Conservation (phyloP, 1,140 invertebrate species). For the Maniola jurtina region DNA sequence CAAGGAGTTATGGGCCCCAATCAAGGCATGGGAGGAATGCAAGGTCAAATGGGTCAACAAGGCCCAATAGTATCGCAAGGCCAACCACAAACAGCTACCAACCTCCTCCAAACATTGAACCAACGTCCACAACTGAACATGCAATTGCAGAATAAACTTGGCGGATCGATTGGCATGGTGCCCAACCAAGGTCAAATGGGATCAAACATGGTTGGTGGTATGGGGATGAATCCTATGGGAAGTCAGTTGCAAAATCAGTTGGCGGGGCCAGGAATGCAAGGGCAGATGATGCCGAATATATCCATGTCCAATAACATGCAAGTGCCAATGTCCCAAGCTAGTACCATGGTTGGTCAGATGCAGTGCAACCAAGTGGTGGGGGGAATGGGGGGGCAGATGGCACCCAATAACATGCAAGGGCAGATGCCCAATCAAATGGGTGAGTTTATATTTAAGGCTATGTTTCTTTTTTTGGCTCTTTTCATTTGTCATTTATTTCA, state of each 20-base stretch:
- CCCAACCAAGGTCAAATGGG: conserved; percentile 68
- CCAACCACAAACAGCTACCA: conserved; percentile 65
- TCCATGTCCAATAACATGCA: conserved; percentile 63
- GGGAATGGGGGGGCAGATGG: conserved; percentile 64
- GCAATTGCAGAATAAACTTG: conserved; percentile 62
- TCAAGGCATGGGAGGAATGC: conserved; percentile 68
- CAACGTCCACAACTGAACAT: conserved; percentile 69
- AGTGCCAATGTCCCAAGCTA: conserved; percentile 62
- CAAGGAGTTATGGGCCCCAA: conserved; percentile 76
- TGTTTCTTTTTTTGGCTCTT: neutral
- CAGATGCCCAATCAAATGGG: conserved; percentile 70
- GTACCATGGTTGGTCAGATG: conserved; percentile 63
- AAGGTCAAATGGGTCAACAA: conserved; percentile 63
- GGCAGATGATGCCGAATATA: conserved; percentile 68
- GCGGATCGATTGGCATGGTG: conserved; percentile 61
- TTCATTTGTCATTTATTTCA: neutral
- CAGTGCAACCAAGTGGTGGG: conserved; percentile 63
- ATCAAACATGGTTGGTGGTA: conserved; percentile 51
- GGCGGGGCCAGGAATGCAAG: conserved; percentile 56
- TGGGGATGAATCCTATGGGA: conserved; percentile 64
- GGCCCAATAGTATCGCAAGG: conserved; percentile 64
- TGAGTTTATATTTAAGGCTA: conserved; percentile 29
- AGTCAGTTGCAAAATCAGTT: conserved; percentile 62
- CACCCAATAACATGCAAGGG: conserved; percentile 62
- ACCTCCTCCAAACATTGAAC: conserved; percentile 65